These are phyloP conservation scores for Saccostrea cuccullata DNA, from an alignment of 1,140 invertebrate species.

Conservation along the genomic window DNA sequence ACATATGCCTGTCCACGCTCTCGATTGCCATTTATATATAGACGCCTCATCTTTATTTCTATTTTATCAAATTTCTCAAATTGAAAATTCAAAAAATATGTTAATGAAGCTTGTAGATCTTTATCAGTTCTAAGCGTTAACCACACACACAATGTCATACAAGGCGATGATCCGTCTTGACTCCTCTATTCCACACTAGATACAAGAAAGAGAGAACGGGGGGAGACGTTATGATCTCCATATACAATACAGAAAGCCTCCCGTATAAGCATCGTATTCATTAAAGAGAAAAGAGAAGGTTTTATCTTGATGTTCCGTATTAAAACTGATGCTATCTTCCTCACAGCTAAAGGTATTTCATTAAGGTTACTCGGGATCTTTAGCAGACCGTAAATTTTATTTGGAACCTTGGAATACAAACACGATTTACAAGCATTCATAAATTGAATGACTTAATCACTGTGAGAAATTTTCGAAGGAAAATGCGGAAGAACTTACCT, in stretches of 20 bases:
- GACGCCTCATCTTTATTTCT: not conserved
- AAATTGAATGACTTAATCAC: conserved; percentile 1
- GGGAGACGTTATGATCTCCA: not conserved
- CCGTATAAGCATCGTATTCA: not conserved
- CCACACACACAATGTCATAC: not conserved
- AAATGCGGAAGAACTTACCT: not conserved
- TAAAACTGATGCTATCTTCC: conserved; percentile 9
- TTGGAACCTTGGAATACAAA: not conserved
- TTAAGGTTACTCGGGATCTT: not conserved
- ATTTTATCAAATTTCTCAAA: conserved; percentile 10
- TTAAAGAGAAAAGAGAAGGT: not conserved
- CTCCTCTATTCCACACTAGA: not conserved
- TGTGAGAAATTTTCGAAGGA: not conserved
- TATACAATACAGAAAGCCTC: not conserved
- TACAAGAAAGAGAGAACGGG: not conserved
- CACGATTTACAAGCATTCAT: not conserved
- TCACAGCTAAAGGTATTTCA: not conserved
- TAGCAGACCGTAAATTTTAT: not conserved
- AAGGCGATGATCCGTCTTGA: conserved; percentile 8
- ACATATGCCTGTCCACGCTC: no score
- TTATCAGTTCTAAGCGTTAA: not conserved
- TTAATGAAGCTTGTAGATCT: not conserved
- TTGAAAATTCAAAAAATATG: not conserved
- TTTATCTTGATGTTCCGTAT: not conserved
- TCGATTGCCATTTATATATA: not conserved